These are phyloP conservation scores for Ochotona curzoniae DNA, from an alignment of 2,113 vertebrate genomes.

Conservation along the genomic window DNA sequence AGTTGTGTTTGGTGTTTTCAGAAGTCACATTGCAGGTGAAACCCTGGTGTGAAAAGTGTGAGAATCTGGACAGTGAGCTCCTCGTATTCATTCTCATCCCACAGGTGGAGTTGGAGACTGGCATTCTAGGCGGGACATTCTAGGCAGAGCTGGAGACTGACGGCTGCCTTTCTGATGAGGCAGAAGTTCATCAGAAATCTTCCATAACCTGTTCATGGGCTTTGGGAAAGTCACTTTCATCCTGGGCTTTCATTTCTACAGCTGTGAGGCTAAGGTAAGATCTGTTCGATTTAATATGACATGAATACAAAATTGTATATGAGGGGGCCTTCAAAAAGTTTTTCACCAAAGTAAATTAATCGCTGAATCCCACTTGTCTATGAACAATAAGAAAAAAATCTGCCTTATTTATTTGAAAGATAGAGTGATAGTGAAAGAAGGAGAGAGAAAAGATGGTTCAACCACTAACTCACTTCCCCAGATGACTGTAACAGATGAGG, in stretches of 20 bases:
- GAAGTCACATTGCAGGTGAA: background rate
- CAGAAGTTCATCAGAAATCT: background rate
- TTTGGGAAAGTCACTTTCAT: background rate
- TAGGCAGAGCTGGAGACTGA: background rate
- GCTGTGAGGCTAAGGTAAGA: background rate
- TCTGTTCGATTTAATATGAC: background rate
- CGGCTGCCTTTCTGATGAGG: background rate
- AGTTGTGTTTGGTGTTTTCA: background rate
- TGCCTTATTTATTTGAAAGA: no score
- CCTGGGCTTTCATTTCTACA: background rate
- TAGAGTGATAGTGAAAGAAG: no score
- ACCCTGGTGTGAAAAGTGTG: background rate
- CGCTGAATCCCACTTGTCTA: no score
- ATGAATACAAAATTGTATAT: accelerated
- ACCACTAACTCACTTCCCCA: no score
- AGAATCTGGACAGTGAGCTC: background rate
- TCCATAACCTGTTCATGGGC: background rate
- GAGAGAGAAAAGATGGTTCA: no score
- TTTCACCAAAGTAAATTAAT: no score
- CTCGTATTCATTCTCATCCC: background rate
- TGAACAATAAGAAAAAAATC: no score
- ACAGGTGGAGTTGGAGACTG: no score
- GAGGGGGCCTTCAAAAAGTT: no score
- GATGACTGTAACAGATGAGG: no score
- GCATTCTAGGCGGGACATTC: no score